phyloP scores from a whole-genome alignment of 2,113 vertebrate genomes.

The Mugil cephalus region DNA sequence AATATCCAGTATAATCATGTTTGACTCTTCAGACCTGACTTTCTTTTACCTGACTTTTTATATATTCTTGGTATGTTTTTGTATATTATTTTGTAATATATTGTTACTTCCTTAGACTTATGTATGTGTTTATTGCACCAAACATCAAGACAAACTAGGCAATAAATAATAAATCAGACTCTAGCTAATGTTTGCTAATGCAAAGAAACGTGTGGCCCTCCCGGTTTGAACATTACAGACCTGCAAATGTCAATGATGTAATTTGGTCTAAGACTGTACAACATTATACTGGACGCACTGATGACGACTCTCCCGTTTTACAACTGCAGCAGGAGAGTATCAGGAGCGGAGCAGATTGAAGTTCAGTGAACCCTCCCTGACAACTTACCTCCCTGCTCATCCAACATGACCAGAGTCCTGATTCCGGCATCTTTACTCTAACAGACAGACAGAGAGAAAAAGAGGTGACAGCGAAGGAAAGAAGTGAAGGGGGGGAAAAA shows the following conservation, averaged over 20 bases:
- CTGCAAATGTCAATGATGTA: constrained; percentile 4
- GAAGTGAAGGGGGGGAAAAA: constrained; percentile 7
- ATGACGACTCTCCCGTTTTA: neutral
- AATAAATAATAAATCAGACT: neutral
- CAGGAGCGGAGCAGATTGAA: constrained; percentile 19
- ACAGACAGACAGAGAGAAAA: constrained; percentile 38
- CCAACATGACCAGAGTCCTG: constrained; percentile 99
- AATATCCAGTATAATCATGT: constrained; percentile 41
- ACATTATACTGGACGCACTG: constrained; percentile 42
- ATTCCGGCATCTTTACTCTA: constrained; percentile 99
- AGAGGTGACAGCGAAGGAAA: constrained; percentile 10
- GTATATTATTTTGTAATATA: too few species aligned
- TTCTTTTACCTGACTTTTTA: too few species aligned
- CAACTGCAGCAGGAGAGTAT: constrained; percentile 21
- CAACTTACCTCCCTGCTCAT: constrained; percentile 99
- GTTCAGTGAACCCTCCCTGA: constrained; percentile 30
- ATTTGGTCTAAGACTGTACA: neutral
- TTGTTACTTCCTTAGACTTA: too few species aligned
- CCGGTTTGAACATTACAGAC: constrained; percentile 2
- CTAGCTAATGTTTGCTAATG: constrained; percentile 1
- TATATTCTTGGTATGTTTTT: too few species aligned
- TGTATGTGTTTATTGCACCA: too few species aligned
- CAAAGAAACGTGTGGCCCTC: neutral
- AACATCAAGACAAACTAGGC: too few species aligned
- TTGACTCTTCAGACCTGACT: too few species aligned